phyloP scores from a whole-genome alignment of 2,113 vertebrate genomes.

The Alethe castanea region DNA sequence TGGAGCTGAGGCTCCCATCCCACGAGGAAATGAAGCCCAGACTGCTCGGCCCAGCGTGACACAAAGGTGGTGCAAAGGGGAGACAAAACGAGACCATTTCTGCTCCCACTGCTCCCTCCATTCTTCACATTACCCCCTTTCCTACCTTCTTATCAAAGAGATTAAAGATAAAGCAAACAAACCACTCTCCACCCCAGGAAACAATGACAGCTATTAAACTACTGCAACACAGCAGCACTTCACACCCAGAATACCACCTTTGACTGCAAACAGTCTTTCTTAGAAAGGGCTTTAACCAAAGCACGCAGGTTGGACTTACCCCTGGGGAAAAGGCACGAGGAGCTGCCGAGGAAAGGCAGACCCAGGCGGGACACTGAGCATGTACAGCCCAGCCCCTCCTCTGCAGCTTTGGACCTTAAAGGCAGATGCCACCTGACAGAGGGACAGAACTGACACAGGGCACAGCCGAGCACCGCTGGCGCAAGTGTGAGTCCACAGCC shows the following conservation, averaged over 20 bases:
- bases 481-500: not conserved
- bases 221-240: accelerated
- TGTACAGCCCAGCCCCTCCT: not conserved
- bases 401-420: not conserved
- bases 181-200: not conserved
- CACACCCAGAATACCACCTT: not conserved
- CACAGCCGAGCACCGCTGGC: accelerated
- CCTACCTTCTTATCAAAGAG: not conserved
- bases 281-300: not conserved
- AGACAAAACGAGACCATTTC: not conserved
- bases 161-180: not conserved
- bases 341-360: not conserved
- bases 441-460: no score
- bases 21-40: not conserved
- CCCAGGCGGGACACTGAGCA: not conserved
- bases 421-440: not conserved
- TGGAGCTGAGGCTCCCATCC: accelerated
- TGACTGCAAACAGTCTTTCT: not conserved
- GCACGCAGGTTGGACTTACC: not conserved
- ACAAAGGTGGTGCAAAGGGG: not conserved
- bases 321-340: not conserved
- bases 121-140: not conserved
- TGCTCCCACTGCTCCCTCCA: not conserved
- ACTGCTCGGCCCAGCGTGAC: not conserved
- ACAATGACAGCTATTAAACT: not conserved